Conservation (phyloP, 37 sponge, comb jelly and placozoan species). For the Chondrilla cf. caribensis region DNA sequence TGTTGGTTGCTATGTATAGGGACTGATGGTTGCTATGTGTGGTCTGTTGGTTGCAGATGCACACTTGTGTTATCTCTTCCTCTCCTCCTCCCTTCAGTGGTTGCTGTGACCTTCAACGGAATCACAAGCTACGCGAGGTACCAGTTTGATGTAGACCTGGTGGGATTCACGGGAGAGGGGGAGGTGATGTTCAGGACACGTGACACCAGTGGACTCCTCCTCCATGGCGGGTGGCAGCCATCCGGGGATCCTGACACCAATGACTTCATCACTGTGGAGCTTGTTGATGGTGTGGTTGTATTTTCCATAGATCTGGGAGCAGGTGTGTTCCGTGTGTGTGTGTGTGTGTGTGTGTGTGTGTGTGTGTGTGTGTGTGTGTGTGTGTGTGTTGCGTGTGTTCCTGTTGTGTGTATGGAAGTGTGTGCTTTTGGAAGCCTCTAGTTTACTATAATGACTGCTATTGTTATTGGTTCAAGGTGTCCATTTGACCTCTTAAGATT, state of each 20-base stretch:
- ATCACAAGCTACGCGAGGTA: background rate
- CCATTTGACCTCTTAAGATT: too few species aligned
- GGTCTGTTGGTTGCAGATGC: too few species aligned
- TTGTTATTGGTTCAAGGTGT: too few species aligned
- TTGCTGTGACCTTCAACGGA: conserved; percentile 6
- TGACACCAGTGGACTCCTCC: conserved; percentile 6
- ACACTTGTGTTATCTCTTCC: too few species aligned
- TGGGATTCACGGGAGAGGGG: background rate
- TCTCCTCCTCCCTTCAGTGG: background rate
- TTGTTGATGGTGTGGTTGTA: background rate
- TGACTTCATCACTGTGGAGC: conserved; percentile 7
- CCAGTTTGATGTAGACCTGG: conserved; percentile 3
- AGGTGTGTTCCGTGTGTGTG: conserved; percentile 24
- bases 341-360: background rate
- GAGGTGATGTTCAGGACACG: conserved; percentile 5
- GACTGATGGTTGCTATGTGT: too few species aligned
- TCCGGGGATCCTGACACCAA: background rate
- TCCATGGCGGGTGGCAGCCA: conserved; percentile 19
- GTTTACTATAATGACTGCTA: too few species aligned
- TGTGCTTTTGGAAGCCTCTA: too few species aligned
- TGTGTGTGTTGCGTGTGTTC: background rate
- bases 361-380: background rate
- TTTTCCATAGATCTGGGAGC: background rate
- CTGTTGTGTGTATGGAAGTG: too few species aligned
- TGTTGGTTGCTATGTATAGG: too few species aligned